phyloP scores from a whole-genome alignment of 2,113 vertebrate species.

The Tupaia chinensis region DNA sequence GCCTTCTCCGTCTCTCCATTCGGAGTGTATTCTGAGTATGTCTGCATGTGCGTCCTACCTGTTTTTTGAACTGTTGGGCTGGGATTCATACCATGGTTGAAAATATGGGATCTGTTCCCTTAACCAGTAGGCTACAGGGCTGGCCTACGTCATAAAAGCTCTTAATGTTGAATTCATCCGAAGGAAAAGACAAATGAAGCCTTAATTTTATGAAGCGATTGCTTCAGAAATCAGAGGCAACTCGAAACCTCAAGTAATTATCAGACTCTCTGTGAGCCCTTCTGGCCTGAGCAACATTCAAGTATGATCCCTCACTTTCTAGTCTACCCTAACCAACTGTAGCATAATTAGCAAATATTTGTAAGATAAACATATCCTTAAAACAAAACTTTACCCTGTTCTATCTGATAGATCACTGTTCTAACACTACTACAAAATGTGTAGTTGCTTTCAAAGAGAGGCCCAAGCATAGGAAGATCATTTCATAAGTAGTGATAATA shows the following conservation, averaged over 20 bases:
- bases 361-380: background rate
- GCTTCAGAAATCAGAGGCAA: background rate
- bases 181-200: background rate
- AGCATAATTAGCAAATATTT: background rate
- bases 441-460: background rate
- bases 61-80: too few species aligned
- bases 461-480: background rate
- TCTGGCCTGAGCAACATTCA: background rate
- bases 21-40: too few species aligned
- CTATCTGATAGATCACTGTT: background rate
- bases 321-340: background rate
- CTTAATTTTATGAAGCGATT: background rate
- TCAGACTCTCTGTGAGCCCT: background rate
- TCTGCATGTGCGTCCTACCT: too few species aligned
- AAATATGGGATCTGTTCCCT: too few species aligned
- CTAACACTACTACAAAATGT: background rate
- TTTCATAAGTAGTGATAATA: background rate
- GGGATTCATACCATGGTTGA: too few species aligned
- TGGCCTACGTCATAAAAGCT: background rate
- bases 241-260: background rate
- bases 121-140: too few species aligned
- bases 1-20: too few species aligned
- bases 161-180: background rate
- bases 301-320: background rate
- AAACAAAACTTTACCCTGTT: background rate